These are phyloP conservation scores for Anas georgica DNA, from an alignment of 2,797 vertebrate species.

Conservation along the genomic window DNA sequence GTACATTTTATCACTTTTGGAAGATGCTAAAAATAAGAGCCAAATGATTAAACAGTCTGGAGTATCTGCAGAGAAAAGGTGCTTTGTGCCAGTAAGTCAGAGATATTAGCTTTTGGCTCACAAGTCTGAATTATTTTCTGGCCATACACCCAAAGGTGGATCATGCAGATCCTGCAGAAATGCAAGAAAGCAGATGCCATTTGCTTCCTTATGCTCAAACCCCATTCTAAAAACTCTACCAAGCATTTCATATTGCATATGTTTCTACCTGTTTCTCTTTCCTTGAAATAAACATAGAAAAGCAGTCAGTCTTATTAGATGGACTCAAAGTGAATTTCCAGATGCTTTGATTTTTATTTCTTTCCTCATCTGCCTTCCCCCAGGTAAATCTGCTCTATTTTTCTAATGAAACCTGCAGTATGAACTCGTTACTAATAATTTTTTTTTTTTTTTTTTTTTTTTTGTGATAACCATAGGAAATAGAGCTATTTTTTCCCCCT, in stretches of 20 bases:
- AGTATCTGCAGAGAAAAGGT: not conserved
- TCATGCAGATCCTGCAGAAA: not conserved
- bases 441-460: too few relatives aligned
- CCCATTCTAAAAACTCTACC: not conserved
- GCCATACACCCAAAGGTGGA: not conserved
- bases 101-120: not conserved
- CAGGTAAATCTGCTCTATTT: not conserved
- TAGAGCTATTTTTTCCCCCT: not conserved
- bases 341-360: not conserved
- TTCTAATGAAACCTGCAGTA: not conserved
- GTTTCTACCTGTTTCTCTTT: not conserved
- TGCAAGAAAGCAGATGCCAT: not conserved
- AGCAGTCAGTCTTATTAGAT: not conserved
- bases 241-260: not conserved
- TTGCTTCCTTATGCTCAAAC: not conserved
- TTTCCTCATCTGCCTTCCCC: not conserved
- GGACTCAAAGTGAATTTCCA: not conserved
- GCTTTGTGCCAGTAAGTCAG: not conserved
- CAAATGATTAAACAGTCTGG: not conserved
- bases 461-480: not conserved
- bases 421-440: not conserved
- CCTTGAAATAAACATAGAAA: not conserved
- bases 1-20: slow-evolving; percentile 21
- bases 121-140: not conserved
- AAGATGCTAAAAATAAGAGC: slow-evolving; percentile 30